Evolutionary conservation across 2,888 invertebrate species (phyloP), one percentile per base, ranked within the genome.

Genomic region (Gnatocerus cornutus): DNA sequence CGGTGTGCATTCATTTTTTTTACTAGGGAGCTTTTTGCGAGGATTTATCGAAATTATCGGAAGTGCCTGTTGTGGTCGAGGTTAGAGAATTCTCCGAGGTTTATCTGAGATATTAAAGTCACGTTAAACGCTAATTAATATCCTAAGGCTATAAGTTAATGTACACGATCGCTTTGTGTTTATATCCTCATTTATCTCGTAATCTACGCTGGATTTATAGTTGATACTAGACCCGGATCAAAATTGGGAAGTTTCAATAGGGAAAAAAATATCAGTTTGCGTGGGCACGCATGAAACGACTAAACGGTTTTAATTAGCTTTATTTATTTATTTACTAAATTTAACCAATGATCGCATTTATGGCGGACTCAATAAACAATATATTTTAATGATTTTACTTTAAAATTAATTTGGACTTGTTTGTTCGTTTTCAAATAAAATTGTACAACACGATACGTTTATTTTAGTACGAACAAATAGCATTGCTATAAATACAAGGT

Each of bases 81-180:
- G 48, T 62, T 27, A 43, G 68, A 45, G 68, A 12, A 55, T 46
- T 62, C 68, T 45, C 37, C n/a, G n/a, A 33, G 58, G 53, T 56
- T 68, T 68, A 68, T 65, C 64, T 48, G 45, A 43, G 67, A 62
- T 73, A 73, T 74, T 74, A 75, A 71, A 77, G 76, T 72, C 76
- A 76, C 76, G 77, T 77, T 77, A 76, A 77, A 68, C 74, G 62
- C 71, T 74, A 75, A 76, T 75, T 73, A 77, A 77, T 77, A 77
- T 76, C 77, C 74, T 61, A 21, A 62, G 74, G 77, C 73, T 76
- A 75, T 74, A 69, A 73, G 63, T 74, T 71, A 69, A 71, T 71
- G 62, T 73, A 65, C 62, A 68, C 63, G 63, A 68, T 63, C 63
- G 63, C 56, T 68, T 68, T 68, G 68, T 68, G 68, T 68, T 63